phyloP scores from a whole-genome alignment of 2,113 vertebrate genomes.

The Vulpes lagopus region DNA sequence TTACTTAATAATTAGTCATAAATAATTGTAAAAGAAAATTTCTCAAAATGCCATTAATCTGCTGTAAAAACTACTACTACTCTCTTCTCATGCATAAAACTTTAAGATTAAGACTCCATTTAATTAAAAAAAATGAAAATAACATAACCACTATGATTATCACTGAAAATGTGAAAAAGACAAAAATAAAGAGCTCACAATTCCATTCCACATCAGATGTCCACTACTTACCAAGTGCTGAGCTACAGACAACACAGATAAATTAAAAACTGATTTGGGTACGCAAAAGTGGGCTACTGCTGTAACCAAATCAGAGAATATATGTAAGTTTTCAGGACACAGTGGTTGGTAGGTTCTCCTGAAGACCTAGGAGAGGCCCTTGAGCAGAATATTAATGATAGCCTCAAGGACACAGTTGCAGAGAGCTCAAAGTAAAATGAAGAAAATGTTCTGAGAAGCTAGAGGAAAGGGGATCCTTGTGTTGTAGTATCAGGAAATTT shows the following conservation, averaged over 20 bases:
- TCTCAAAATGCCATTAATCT: slow-evolving; percentile 69
- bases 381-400: background rate
- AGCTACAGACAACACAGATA: background rate
- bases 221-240: background rate
- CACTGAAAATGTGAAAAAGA: background rate
- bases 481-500: background rate
- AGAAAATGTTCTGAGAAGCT: background rate
- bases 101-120: background rate
- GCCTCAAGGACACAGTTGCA: no score
- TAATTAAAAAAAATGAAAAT: slow-evolving; percentile 42
- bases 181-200: slow-evolving; percentile 8
- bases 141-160: background rate
- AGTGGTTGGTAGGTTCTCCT: background rate
- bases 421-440: background rate
- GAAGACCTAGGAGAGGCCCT: background rate
- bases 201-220: background rate
- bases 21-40: slow-evolving; percentile 60
- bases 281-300: background rate
- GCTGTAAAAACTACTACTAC: slow-evolving; percentile 61
- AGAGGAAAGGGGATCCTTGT: background rate
- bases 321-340: background rate
- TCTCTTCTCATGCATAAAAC: slow-evolving; percentile 12
- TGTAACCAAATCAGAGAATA: background rate
- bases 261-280: background rate
- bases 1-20: background rate